Evolutionary conservation across 1,140 invertebrate species (phyloP), one percentile per base, ranked within the genome.

Genomic region (Leptoteleia sp.): DNA sequence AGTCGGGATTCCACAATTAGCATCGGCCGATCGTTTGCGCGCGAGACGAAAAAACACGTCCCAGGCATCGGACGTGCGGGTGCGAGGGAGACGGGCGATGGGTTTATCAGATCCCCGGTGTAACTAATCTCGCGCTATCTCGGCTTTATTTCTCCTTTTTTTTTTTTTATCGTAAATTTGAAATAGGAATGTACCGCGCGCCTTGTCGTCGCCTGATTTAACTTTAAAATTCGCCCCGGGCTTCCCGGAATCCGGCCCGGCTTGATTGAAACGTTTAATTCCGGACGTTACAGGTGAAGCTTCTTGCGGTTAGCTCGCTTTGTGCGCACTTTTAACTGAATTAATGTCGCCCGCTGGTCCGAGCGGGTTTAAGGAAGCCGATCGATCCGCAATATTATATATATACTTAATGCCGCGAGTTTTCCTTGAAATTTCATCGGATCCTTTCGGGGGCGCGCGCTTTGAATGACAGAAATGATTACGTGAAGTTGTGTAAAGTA

Each of bases 191-290:
- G 43, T 55, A 6, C 37, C 8, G 37, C 11, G 68, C 17, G 70
- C 15, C 59, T 54, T 73, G 71, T 75, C 45, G 43, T 59, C 52
- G 71, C 61, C 71, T 76, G 37, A 76, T 76, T 76, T 76, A 67
- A 76, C 62, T 76, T 76, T 67, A 54, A 76, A 76, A 76, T 76
- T 61, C 22, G 31, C 17, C 29, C 13, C 19, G 4, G 17, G 15
- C 22, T 76, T 67, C 71, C 31, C 29, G 54, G 54, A 76, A 67
- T 61, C 27, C 45, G 35, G 4, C 15, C 22, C 3, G n/a, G 31
- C 12, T 67, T 67, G 61, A 76, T 67, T 76, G 71, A 76, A 76
- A 76, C 29, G 61, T 76, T 76, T 76, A 31, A 76, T 67, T 59
- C 62, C 47, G 37, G 38, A 64, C 47, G 61, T 67, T 65, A 64